A percentile compares a stretch with the other conserved stretches of the same genome.
These are phyloP conservation scores for Hypothenemus hampei DNA, from an alignment of 1,140 invertebrate genomes.

Conservation along the genomic window DNA sequence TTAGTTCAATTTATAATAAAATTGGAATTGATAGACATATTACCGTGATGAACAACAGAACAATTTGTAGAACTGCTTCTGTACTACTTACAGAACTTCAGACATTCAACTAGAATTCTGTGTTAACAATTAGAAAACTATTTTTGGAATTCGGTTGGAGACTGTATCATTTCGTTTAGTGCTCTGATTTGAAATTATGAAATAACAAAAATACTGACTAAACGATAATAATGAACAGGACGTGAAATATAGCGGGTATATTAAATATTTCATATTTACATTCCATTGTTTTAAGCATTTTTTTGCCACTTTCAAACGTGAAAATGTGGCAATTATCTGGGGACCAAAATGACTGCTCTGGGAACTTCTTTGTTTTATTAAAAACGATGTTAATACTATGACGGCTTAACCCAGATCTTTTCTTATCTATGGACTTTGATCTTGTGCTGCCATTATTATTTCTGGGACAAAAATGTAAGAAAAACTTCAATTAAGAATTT, in stretches of 20 bases:
- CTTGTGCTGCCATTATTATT: background rate
- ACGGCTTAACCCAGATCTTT: constrained; percentile 20
- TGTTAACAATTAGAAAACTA: no score
- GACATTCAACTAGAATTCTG: no score
- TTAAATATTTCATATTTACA: constrained; percentile 22
- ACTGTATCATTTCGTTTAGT: no score
- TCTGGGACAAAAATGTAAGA: background rate
- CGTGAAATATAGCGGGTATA: constrained; percentile 8
- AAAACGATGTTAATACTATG: constrained; percentile 15
- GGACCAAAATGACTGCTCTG: constrained; percentile 15
- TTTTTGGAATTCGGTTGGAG: no score
- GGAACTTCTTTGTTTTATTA: constrained; percentile 24
- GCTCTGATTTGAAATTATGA: no score
- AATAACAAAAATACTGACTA: background rate
- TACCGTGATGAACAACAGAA: no score
- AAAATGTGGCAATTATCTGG: constrained; percentile 18
- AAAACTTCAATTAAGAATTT: no score
- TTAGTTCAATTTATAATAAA: no score
- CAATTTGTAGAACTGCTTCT: no score
- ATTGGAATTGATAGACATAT: no score
- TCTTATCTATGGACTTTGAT: constrained; percentile 6
- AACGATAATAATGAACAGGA: background rate
- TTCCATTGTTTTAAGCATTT: constrained; percentile 15
- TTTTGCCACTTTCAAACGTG: constrained; percentile 27
- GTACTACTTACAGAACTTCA: no score